Evolutionary conservation across 1,140 invertebrate genomes (phyloP), one percentile per base, ranked within the genome.

Genomic region (Asbolus verrucosus): DNA sequence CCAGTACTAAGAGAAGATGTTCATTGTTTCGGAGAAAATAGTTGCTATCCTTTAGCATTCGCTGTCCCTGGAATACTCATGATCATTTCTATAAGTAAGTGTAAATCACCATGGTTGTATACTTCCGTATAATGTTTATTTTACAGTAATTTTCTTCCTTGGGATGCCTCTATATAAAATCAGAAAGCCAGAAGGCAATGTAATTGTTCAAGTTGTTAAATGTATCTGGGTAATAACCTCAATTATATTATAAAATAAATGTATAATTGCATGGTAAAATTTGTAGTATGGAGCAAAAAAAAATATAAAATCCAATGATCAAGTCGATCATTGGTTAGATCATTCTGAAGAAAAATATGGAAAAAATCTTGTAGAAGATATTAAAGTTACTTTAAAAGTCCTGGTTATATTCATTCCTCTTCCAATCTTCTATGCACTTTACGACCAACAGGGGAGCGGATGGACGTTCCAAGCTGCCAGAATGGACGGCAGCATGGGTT

Each of bases 21-120:
- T 0, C 80, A 89, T 14, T 98, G 96, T 80, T 94, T 96, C 73
- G 92, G 88, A 0, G 85, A 90, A 0, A 86, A 89, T 2, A 87
- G 88, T 41, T 99, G 97, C 77, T 98, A 93, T 79, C 90, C 95
- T 0, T 78, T 98, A 61, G 95, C 96, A 0, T 99, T 98, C 82
- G 92, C 95, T 1, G 87, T 98, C 2, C 96, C 97, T 0, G 93
- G 95, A 6, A 72, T 92, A 50, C 84, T 97, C 0, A 96, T 97
- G 94, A 78, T 93, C 6, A 60, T 91, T 16, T 93, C 94, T 1
- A 86, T 94, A 50, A 76, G 92, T 94, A 85, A 87, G 84, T 82
- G 39, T 13, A 19, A 31, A 62, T 19, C 9, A 66, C 4, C 27
- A 16, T 6, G 11, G 18, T 75, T 36, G 33, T 36, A n/a, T n/a